Base-by-base conservation (phyloP, 2,888 invertebrate genomes). In the Anoplius nigerrimus region DNA sequence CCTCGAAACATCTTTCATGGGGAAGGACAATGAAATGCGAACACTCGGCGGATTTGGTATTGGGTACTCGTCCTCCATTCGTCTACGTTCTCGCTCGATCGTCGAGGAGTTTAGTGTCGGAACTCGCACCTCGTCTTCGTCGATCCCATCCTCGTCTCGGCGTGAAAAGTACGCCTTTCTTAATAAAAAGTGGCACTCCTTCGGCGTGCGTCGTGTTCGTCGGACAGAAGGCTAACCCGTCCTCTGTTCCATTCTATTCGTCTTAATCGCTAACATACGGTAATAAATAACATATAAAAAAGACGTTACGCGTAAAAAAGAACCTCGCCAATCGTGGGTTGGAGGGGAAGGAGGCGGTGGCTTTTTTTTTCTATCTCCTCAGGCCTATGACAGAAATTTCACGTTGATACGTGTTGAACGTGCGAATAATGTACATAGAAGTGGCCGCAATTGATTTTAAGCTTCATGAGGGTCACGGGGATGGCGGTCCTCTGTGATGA, bases 201-300 rank as follows among this genome's bases (percentile, higher is more conserved):
- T 75, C 34, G 1, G 1, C 34, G 8, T 13, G 34, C 34, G 34
- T 1, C 6, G 34, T 13, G 34, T 34, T 34, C 11, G 11, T 34
- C 34, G 34, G 34, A 34, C n/a, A n/a, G n/a, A n/a, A n/a, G 34
- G 8, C 6, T 11, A 11, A 6, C 11, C 34, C 34, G 34, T 34
- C 3, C 24, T 24, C 11, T 34, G 1, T 34, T 34, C 11, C 63
- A n/a, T 62, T 58, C 51, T 46, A 34, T 62, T 73, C 34, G 11
- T 58, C 67, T 72, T 76, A 74, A 27, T 62, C 61, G 63, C 61
- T 79, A 76, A 52, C 61, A 58, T 79, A 78, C 72, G 73, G 68
- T 79, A 79, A 79, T 79, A 79, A 79, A 79, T 79, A 79, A 78
- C 75, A 76, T 79, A 69, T 78, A 79, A 78, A 78, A 78, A 79